phyloP scores from a whole-genome alignment of 2,888 invertebrate genomes.

The Panzeria rudis region DNA sequence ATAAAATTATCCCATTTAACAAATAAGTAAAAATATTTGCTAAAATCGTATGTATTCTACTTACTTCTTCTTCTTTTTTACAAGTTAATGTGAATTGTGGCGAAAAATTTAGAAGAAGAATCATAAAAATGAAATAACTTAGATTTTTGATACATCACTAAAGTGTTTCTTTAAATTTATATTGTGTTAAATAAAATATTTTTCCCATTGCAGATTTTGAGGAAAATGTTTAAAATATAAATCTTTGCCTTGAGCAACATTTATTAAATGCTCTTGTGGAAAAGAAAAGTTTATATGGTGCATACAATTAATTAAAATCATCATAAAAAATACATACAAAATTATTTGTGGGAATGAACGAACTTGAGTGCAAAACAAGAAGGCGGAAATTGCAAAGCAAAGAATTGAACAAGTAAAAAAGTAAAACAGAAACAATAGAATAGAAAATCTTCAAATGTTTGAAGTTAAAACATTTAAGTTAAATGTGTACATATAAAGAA shows the following conservation, averaged over 20 bases:
- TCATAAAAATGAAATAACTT: slow-evolving; percentile 46
- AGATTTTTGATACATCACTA: slow-evolving; percentile 43
- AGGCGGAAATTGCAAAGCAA: slow-evolving; percentile 73
- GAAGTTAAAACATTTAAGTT: slow-evolving; percentile 50
- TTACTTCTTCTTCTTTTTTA: slow-evolving; percentile 54
- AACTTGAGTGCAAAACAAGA: slow-evolving; percentile 73
- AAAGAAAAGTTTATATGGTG: slow-evolving; percentile 50
- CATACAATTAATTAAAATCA: slow-evolving; percentile 58
- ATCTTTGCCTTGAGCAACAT: slow-evolving; percentile 2
- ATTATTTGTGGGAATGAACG: slow-evolving; percentile 68
- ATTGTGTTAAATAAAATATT: slow-evolving; percentile 20
- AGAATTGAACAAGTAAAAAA: slow-evolving; percentile 56
- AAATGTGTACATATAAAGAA: slow-evolving; percentile 35
- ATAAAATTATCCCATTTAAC: neutral
- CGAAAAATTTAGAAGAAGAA: slow-evolving; percentile 58
- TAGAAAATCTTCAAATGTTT: slow-evolving; percentile 61
- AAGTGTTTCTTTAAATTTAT: slow-evolving; percentile 16
- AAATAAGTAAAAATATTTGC: slow-evolving; percentile 17
- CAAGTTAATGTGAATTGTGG: slow-evolving; percentile 61
- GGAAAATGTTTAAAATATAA: slow-evolving; percentile 15
- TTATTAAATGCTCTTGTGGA: neutral
- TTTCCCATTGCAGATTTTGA: slow-evolving; percentile 30
- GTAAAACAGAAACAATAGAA: slow-evolving; percentile 67
- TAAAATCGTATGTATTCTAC: slow-evolving; percentile 63
- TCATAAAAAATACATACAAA: slow-evolving; percentile 71